Base-by-base conservation (phyloP, 2,797 vertebrate genomes). In the Semotilus atromaculatus region DNA sequence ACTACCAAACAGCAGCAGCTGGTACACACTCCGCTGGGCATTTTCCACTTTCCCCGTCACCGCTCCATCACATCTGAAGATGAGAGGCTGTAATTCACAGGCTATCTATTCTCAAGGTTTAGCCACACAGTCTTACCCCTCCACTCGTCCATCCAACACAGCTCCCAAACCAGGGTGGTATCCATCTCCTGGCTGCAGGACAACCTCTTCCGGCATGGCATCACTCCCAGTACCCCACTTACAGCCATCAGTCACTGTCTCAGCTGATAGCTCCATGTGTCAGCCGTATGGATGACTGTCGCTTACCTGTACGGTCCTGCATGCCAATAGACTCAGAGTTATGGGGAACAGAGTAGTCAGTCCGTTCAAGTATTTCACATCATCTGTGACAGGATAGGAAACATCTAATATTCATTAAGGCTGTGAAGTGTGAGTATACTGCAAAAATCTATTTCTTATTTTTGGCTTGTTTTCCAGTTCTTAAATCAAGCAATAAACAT, bases 231-330 rank as follows among this genome's bases (percentile, higher is more conserved):
- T 26, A 40, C 83, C 91, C 71, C 90, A 88, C 88, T 58, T 86
- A 64, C 89, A 80, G 84, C 90, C 90, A 95, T 95, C 95, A 92
- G 93, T 94, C 93, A 93, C 83, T 62, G 89, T 92, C 91, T 85
- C 86, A 87, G 89, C 81, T 91, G 93, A 93, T 94, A 93, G 93
- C 91, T 71, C 88, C 84, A 82, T 89, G 91, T 89, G 89, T 94
- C 93, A 91, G 89, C 86, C 81, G 81, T 89, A 93, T 94, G 94
- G 94, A 93, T 93, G 94, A 93, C 90, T 91, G 90, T 89, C 88
- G 31, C 90, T 87, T 92, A 94, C 92, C 93, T 87, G 89, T 53
- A 58, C 89, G 87, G 74, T 87, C 78, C 91, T 92, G 93, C 92
- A 92, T 94, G 92, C 93, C 93, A 93, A 94, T 93, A 80, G 91